Evolutionary conservation across 2,797 vertebrate species (phyloP).

Genomic region (Nannoperca obscura): DNA sequence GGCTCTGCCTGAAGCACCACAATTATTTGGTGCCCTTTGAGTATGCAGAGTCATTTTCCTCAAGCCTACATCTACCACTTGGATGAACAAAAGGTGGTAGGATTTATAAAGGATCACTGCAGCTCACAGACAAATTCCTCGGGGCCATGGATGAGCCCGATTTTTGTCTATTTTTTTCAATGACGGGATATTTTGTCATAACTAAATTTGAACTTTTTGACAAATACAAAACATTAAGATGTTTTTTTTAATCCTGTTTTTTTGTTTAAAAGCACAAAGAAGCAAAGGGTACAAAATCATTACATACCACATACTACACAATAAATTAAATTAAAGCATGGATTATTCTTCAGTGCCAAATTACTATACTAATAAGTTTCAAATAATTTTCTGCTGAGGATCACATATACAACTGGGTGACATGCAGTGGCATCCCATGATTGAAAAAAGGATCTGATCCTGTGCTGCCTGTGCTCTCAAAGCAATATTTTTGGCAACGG

Average conservation of each 20-base stretch:
- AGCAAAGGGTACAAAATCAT: constrained; percentile 14
- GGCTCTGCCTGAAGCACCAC: constrained; percentile 79
- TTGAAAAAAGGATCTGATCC: constrained; percentile 20
- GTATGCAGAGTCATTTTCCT: constrained; percentile 75
- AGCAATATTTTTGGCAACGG: constrained; percentile 50
- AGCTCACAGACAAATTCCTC: constrained; percentile 47
- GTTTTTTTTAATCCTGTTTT: background rate
- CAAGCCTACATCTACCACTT: constrained; percentile 73
- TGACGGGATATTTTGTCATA: constrained; percentile 21
- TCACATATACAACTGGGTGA: constrained; percentile 24
- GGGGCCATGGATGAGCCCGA: constrained; percentile 29
- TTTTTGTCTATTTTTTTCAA: constrained; percentile 30
- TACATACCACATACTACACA: constrained; percentile 20
- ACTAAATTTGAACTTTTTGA: constrained; percentile 5
- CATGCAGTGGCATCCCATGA: constrained; percentile 30
- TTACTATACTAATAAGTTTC: constrained; percentile 19
- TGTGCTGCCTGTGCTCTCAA: constrained; percentile 23
- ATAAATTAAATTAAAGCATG: constrained; percentile 21
- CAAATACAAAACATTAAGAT: constrained; percentile 7
- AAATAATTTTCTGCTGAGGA: constrained; percentile 42
- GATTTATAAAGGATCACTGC: constrained; percentile 66
- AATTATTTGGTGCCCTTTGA: constrained; percentile 77
- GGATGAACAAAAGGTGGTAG: constrained; percentile 75
- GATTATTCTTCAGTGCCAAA: constrained; percentile 42
- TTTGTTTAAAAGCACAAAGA: constrained; percentile 18